Conservation (phyloP, 2,113 vertebrate genomes). For the Murina feae region DNA sequence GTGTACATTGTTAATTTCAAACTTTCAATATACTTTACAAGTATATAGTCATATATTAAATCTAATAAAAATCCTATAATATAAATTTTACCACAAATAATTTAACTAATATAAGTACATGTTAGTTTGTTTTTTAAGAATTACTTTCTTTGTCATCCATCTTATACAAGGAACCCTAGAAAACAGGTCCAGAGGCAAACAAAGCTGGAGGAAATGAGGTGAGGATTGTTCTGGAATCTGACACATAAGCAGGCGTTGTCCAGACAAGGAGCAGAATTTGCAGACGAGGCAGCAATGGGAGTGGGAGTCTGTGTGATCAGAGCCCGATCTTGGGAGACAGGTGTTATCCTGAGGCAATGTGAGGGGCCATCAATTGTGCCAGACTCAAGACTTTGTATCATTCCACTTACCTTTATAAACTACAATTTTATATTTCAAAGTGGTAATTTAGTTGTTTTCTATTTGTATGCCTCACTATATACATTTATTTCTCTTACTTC, state of each 20-base stretch:
- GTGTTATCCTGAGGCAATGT: neutral
- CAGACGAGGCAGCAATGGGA: neutral
- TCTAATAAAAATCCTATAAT: neutral
- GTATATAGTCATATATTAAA: neutral
- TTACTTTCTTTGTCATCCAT: neutral
- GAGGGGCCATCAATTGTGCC: rapidly evolving
- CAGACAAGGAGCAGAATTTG: neutral
- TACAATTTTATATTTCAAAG: neutral
- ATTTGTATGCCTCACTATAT: neutral
- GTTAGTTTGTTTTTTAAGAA: neutral
- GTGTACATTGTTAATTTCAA: neutral
- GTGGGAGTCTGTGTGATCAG: neutral
- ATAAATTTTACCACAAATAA: neutral
- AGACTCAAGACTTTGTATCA: neutral
- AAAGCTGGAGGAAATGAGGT: neutral
- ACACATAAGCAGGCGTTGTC: neutral
- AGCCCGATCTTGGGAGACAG: neutral
- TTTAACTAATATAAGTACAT: neutral
- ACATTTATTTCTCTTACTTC: neutral
- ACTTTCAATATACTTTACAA: neutral
- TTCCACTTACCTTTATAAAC: constrained; percentile 2
- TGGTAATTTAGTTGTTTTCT: neutral
- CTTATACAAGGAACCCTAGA: neutral
- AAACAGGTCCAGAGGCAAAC: neutral
- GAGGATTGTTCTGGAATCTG: neutral